Base-by-base conservation (phyloP, 2,113 vertebrate genomes). In the Pavo muticus region DNA sequence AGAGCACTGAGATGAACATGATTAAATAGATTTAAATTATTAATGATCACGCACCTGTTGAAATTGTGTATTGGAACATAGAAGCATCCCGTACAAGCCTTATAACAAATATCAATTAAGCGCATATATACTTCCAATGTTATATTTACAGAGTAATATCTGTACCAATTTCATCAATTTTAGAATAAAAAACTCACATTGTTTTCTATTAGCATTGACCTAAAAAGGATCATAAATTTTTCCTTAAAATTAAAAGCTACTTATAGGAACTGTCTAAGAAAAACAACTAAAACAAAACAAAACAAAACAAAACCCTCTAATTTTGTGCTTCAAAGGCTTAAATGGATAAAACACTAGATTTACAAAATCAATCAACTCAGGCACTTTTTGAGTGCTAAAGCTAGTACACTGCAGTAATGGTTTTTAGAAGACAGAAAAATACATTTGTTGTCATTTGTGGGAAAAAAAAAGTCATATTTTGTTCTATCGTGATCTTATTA, bases 261-360 rank as follows among this genome's bases (percentile, higher is more conserved):
- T 71, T 82, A 45, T 4, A 93, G 64, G 65, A 92, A 77, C 30
- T 68, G 71, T 37, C 35, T 87, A 86, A 73, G 57, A 88, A 95
- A 82, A 96, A 84, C 6, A 67, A 61, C 83, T 88, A 63, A 90
- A 84, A 80, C 60, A 32, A 76, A 59, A 68, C 3, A 29, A 60
- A 48, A 12, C 11, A 50, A 50, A 11, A 50, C 20, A 13, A 56
- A 47, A 37, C 11, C 9, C 35, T 47, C 37, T 59, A 78, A 85
- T 30, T 78, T 67, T 75, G 94, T 59, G 52, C 87, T 72, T 96
- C 84, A 81, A 78, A 90, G 44, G 88, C 18, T 80, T 65, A 94
- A 94, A 93, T 8, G 89, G 35, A 80, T 85, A 68, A 93, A 88
- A 75, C 79, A 40, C 17, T 60, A 19, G 44, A 80, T 88, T 79